Percentiles rank a stretch among this genome's conserved stretches.
phyloP scores from a whole-genome alignment of 2,888 invertebrate species.

The Macaria notata region DNA sequence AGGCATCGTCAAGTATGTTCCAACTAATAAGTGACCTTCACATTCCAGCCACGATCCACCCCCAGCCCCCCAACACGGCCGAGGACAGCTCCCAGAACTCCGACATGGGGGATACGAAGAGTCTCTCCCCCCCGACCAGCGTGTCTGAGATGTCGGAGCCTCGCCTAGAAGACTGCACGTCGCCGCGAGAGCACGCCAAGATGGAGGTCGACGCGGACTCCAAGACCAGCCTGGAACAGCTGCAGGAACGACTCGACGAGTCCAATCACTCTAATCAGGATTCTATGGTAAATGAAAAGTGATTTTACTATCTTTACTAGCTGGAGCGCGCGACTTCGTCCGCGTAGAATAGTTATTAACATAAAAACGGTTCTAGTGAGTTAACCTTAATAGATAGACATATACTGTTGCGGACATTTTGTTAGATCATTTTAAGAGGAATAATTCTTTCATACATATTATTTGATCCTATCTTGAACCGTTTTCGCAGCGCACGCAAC shows the following conservation, averaged over 20 bases:
- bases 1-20: too few species aligned
- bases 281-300: slow-evolving; percentile 4
- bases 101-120: slow-evolving; percentile 64
- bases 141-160: slow-evolving; percentile 59
- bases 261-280: slow-evolving; percentile 2
- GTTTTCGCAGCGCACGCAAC: too few species aligned
- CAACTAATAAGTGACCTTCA: not conserved
- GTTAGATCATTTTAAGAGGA: too few species aligned
- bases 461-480: too few species aligned
- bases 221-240: not conserved
- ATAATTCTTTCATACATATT: too few species aligned
- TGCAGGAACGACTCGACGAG: not conserved
- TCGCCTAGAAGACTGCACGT: slow-evolving; percentile 12
- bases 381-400: too few species aligned
- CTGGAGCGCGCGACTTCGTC: too few species aligned
- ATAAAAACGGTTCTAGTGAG: too few species aligned
- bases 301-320: too few species aligned
- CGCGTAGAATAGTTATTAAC: too few species aligned
- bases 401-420: too few species aligned
- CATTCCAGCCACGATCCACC: slow-evolving; percentile 41
- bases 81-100: slow-evolving; percentile 72
- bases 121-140: slow-evolving; percentile 63
- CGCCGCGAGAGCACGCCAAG: slow-evolving; percentile 3
- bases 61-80: slow-evolving; percentile 55
- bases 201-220: slow-evolving; percentile 13